Conservation (phyloP, 2,888 invertebrate genomes). For the Polyommatus icarus region DNA sequence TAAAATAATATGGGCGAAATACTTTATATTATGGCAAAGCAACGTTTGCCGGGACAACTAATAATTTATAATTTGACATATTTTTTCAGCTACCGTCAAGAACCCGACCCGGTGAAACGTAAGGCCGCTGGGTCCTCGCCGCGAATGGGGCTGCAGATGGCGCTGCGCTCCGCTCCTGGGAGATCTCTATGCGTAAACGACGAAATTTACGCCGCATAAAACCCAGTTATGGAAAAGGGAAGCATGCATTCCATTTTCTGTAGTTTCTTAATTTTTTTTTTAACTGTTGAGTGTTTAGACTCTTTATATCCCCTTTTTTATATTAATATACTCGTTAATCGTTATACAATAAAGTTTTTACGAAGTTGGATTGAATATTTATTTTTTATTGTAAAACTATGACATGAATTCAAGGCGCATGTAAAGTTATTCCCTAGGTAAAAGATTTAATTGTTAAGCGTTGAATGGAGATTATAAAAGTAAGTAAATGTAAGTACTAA, state of each 20-base stretch:
- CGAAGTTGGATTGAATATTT: not conserved
- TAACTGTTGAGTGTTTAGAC: not conserved
- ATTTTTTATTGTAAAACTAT: not conserved
- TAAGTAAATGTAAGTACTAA: too few relatives aligned
- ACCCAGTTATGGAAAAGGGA: too few relatives aligned
- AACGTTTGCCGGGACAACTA: too few relatives aligned
- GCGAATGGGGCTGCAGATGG: conserved; percentile 66
- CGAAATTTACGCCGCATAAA: conserved; percentile 58
- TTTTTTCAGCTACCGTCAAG: conserved; percentile 60
- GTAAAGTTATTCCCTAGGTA: not conserved
- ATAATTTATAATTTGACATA: not conserved
- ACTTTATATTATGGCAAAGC: too few relatives aligned
- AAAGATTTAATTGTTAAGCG: too few relatives aligned
- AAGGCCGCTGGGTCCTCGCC: conserved; percentile 57
- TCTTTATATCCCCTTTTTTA: not conserved
- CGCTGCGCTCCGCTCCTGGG: conserved; percentile 62
- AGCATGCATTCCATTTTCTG: not conserved
- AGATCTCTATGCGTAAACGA: conserved; percentile 55
- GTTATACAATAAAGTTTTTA: not conserved
- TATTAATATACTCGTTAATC: not conserved
- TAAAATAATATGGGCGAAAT: too few relatives aligned
- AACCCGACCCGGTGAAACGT: conserved; percentile 51
- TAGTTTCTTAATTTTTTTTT: not conserved
- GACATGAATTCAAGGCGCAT: not conserved
- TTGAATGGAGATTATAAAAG: too few relatives aligned